Base-by-base conservation (phyloP, 2,797 vertebrate genomes). In the Remorina albescens region DNA sequence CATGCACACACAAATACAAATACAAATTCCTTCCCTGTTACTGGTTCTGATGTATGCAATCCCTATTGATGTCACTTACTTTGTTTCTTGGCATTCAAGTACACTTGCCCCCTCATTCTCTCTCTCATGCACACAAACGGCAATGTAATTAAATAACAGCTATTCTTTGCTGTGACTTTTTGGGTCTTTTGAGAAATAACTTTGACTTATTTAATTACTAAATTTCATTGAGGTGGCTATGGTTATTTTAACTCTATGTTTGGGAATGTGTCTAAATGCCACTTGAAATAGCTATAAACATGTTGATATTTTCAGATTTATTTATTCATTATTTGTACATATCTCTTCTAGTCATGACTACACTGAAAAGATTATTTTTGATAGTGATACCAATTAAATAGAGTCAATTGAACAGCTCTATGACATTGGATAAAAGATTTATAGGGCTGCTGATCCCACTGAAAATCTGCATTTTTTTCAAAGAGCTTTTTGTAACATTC, bases 11-110 rank as follows among this genome's bases (percentile, higher is more conserved):
- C 59, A 68, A 58, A 50, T 28, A 63, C 25, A 67, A 54, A 66
- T 28, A 46, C 49, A 53, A 18, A 67, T 49, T 64, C 58, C 59
- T 55, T 34, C 47, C 36, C 63, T 57, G 65, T 83, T 70, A 78
- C 36, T 36, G 58, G 64, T 70, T 67, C 72, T 30, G 1, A 59
- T 77, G 53, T 71, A 56, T 72, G 63, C 37, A 36, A 36, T 74
- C 81, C 81, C 83, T 80, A 75, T 74, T 23, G 18, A 76, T 79
- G 71, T 70, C 82, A 74, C 85, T 74, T 80, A 76, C 74, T 79
- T 68, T 81, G 69, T 80, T 74, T 88, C 66, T 86, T 84, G 76
- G 82, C 79, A 68, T 81, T 81, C 89, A 90, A 90, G 89, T 87
- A 87, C 87, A 80, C 53, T 58, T 23, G 23, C 46, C 23, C 23